Evolutionary conservation across 2,888 invertebrate genomes (phyloP).

Genomic region (Scrobipalpa costella): DNA sequence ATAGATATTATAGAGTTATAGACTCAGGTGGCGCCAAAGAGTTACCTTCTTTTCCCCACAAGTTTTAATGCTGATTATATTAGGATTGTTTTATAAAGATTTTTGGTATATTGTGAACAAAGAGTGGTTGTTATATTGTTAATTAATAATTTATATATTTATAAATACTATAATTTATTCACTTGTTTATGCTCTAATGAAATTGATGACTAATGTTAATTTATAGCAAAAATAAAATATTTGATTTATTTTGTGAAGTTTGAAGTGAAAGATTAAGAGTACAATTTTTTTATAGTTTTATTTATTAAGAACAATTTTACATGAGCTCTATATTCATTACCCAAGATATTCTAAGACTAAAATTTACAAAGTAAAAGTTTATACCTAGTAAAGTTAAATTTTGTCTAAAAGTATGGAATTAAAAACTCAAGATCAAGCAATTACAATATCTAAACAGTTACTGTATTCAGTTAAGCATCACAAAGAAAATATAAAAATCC

Average conservation of each 20-base stretch:
- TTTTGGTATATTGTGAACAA: background rate
- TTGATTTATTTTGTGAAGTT: background rate
- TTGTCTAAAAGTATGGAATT: background rate
- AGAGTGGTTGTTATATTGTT: background rate
- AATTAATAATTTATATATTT: background rate
- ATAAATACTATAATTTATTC: background rate
- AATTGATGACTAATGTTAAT: background rate
- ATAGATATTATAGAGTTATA: too few relatives aligned
- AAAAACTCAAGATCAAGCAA: background rate
- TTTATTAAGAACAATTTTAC: constrained; percentile 17
- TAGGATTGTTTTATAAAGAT: background rate
- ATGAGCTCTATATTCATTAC: constrained; percentile 5
- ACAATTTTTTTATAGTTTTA: constrained; percentile 20
- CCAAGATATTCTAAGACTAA: background rate
- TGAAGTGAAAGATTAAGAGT: background rate
- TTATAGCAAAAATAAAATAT: constrained; percentile 1
- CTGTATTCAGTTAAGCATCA: background rate
- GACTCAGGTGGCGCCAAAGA: background rate
- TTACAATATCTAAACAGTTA: background rate
- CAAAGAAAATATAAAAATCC: background rate
- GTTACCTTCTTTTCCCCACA: background rate
- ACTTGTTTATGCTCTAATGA: background rate
- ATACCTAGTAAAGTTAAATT: background rate
- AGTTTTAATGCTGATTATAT: background rate
- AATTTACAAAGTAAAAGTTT: background rate